phyloP scores from a whole-genome alignment of 2,113 vertebrate genomes.

The Mohoua ochrocephala region DNA sequence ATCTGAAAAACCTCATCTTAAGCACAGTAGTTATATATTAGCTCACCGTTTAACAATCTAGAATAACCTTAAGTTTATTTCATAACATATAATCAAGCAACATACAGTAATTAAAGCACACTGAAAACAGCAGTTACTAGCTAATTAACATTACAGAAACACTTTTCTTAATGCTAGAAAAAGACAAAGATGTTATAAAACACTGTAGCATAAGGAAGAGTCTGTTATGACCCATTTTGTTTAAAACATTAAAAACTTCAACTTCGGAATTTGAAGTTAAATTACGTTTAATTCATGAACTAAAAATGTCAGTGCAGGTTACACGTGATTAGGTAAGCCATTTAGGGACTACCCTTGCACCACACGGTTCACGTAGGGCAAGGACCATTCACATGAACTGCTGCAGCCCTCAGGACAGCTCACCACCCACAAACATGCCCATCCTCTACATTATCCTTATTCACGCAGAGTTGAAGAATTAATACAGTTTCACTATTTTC shows the following conservation, averaged over 20 bases:
- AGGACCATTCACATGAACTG: not conserved
- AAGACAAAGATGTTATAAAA: slow-evolving; percentile 68
- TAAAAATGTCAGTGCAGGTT: not conserved
- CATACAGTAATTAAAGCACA: slow-evolving; percentile 74
- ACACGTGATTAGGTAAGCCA: not conserved
- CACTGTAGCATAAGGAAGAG: not conserved
- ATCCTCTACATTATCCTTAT: not conserved
- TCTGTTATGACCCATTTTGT: not conserved
- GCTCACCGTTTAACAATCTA: slow-evolving; percentile 57
- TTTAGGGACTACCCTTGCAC: not conserved
- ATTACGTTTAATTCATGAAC: not conserved
- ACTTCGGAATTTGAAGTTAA: not conserved
- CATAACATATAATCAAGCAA: slow-evolving; percentile 88
- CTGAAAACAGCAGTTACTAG: slow-evolving; percentile 77
- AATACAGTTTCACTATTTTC: not conserved
- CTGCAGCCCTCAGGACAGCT: not conserved
- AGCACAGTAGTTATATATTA: slow-evolving; percentile 44
- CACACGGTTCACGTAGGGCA: not conserved
- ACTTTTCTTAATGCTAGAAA: slow-evolving; percentile 80
- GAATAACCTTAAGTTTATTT: slow-evolving; percentile 76
- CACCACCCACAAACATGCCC: not conserved
- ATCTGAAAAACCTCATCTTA: slow-evolving; percentile 28
- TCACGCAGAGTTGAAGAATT: not conserved
- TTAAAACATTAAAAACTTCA: not conserved
- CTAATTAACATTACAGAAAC: slow-evolving; percentile 84